These are phyloP conservation scores for Psephotus haematonotus DNA, from an alignment of 2,113 vertebrate species.

Conservation along the genomic window DNA sequence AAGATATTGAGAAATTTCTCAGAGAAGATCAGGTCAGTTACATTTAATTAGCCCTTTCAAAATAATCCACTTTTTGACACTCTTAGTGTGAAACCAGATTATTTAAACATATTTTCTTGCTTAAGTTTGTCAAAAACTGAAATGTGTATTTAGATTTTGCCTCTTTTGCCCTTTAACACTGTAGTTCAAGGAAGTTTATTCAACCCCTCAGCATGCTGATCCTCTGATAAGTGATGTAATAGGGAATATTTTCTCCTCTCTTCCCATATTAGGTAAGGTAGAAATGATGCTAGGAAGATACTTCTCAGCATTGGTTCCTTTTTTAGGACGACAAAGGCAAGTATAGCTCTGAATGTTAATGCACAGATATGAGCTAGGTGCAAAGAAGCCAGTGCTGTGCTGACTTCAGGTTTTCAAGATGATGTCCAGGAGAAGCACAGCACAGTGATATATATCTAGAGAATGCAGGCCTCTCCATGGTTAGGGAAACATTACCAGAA, in stretches of 20 bases:
- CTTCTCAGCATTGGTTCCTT: background rate
- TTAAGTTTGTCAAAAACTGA: background rate
- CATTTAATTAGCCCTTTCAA: background rate
- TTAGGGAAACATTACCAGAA: background rate
- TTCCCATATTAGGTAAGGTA: background rate
- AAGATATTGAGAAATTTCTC: conserved; percentile 86
- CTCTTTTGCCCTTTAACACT: background rate
- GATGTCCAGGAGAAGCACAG: background rate
- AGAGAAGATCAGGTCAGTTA: conserved; percentile 85
- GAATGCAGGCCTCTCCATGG: background rate
- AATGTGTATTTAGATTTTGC: background rate
- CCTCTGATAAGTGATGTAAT: background rate
- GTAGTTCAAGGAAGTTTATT: background rate
- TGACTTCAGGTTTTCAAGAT: background rate
- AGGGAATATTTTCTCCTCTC: background rate
- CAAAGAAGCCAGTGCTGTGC: background rate
- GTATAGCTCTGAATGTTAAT: background rate
- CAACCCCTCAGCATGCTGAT: background rate
- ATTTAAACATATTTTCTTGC: background rate
- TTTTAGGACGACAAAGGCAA: background rate
- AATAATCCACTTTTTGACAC: background rate
- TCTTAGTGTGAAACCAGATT: background rate
- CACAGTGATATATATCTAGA: rapidly evolving
- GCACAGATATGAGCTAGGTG: background rate
- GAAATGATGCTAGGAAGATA: background rate